Evolutionary conservation across 2,113 vertebrate species (phyloP).

Genomic region (Eulemur rufifrons): DNA sequence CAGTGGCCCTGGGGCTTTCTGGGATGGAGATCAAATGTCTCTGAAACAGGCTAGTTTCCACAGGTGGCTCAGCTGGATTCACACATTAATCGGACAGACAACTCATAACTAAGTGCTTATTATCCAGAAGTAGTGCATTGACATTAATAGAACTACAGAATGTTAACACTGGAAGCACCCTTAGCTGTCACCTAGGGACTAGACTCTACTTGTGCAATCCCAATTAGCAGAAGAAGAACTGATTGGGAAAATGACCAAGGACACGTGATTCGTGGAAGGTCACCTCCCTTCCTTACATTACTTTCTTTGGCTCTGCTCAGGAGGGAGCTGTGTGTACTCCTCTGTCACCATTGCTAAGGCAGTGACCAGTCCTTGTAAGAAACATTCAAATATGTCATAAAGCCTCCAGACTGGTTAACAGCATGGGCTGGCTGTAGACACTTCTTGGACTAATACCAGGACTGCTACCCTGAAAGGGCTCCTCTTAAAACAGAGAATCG

Average conservation of each 20-base stretch:
- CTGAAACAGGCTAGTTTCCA: neutral
- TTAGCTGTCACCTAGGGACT: neutral
- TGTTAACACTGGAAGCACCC: neutral
- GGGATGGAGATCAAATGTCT: conserved; percentile 46
- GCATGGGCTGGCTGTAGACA: neutral
- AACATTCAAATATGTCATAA: neutral
- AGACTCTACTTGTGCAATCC: neutral
- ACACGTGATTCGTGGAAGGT: neutral
- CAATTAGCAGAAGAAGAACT: neutral
- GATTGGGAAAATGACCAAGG: neutral
- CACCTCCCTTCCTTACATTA: neutral
- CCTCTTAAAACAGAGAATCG: conserved; percentile 9
- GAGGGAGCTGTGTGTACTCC: neutral
- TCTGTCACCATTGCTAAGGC: neutral
- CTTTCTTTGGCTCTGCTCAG: neutral
- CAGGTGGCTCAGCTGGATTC: neutral
- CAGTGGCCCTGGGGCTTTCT: conserved; percentile 1
- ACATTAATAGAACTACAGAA: accelerated
- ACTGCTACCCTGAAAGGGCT: neutral
- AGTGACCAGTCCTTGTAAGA: neutral
- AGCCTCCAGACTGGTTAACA: neutral
- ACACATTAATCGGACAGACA: neutral
- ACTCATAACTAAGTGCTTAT: neutral
- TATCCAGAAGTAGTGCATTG: neutral
- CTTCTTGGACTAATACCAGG: neutral